Conservation (phyloP, 1,140 invertebrate species). For the Metopolophium dirhodum region DNA sequence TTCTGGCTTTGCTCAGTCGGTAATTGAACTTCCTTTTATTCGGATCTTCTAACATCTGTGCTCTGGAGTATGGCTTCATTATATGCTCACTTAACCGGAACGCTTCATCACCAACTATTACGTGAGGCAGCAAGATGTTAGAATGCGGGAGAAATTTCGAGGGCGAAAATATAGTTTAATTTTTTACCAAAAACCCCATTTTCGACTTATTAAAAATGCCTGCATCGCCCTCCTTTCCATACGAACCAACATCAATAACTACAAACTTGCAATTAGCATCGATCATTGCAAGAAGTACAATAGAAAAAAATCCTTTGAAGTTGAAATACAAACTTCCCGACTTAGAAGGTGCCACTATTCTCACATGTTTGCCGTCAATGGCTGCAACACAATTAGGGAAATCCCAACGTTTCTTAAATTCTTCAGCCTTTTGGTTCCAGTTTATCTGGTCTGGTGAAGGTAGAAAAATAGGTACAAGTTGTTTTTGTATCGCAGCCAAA, state of each 20-base stretch:
- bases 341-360: slow-evolving; percentile 62
- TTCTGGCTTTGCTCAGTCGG: slow-evolving; percentile 62
- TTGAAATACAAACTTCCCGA: slow-evolving; percentile 59
- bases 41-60: slow-evolving; percentile 59
- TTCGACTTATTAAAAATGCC: slow-evolving; percentile 62
- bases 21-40: slow-evolving; percentile 63
- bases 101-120: slow-evolving; percentile 65
- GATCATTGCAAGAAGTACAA: slow-evolving; percentile 59
- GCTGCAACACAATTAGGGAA: slow-evolving; percentile 62
- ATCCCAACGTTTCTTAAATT: slow-evolving; percentile 60
- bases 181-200: slow-evolving; percentile 58
- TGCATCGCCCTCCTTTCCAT: slow-evolving; percentile 62
- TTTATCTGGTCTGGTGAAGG: slow-evolving; percentile 51
- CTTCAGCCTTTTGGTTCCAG: slow-evolving; percentile 62
- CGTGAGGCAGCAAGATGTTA: slow-evolving; percentile 55
- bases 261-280: slow-evolving; percentile 60
- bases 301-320: slow-evolving; percentile 59
- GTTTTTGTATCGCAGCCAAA: slow-evolving; percentile 38
- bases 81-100: slow-evolving; percentile 64
- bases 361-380: slow-evolving; percentile 64
- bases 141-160: slow-evolving; percentile 57
- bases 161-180: slow-evolving; percentile 58
- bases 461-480: slow-evolving; percentile 45
- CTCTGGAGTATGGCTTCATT: slow-evolving; percentile 65
- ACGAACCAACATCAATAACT: slow-evolving; percentile 58